Conservation (phyloP, 2,797 vertebrate species). For the Neopelma chrysocephalum region DNA sequence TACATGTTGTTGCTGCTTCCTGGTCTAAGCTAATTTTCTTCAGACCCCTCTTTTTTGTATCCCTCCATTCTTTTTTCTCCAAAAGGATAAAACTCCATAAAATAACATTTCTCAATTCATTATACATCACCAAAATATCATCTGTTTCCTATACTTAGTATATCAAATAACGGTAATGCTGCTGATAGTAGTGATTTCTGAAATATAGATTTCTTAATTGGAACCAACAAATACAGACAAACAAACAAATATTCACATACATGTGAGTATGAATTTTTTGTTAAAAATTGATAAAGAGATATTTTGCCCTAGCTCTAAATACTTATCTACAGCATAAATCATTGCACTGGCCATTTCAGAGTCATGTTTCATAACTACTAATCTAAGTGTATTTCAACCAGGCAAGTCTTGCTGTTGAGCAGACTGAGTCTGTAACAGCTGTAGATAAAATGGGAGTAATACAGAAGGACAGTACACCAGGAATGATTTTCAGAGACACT, state of each 20-base stretch:
- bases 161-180: background rate
- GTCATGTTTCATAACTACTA: background rate
- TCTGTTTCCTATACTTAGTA: background rate
- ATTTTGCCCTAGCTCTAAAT: background rate
- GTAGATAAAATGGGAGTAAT: background rate
- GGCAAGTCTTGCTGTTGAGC: background rate
- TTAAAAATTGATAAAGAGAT: background rate
- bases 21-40: background rate
- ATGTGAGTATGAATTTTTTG: background rate
- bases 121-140: background rate
- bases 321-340: background rate
- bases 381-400: background rate
- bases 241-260: background rate
- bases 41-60: background rate
- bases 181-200: background rate
- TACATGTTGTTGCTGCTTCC: background rate
- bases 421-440: fast-evolving
- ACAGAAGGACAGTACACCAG: background rate
- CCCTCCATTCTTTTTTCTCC: background rate
- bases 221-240: background rate
- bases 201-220: background rate
- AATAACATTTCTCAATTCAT: background rate
- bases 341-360: background rate
- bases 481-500: background rate
- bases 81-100: background rate